Percentiles rank a stretch among this genome's conserved stretches.
Evolutionary conservation across 92 coral and sea anemone genomes (phyloP).

Genomic region (Desmophyllum pertusum): DNA sequence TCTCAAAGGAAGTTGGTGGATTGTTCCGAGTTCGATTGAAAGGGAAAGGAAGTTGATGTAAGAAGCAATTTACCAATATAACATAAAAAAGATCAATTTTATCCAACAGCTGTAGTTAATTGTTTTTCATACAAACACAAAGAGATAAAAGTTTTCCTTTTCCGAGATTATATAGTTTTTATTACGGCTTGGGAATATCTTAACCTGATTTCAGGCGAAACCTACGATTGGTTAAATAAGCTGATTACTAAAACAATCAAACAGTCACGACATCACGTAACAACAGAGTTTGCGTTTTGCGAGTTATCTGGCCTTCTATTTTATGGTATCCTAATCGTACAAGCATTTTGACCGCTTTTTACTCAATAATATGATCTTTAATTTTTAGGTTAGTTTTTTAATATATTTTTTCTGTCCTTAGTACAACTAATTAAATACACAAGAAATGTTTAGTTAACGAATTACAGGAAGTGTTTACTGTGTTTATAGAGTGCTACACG

Average conservation of each 20-base stretch:
- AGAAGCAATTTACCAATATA: neutral
- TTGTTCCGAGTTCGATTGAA: neutral
- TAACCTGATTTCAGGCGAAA: conserved; percentile 35
- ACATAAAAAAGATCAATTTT: neutral
- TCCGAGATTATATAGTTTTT: conserved; percentile 23
- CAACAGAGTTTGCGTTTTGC: neutral
- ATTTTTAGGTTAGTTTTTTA: neutral
- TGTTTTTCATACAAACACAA: conserved; percentile 20
- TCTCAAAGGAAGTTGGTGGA: neutral
- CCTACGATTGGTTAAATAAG: conserved; percentile 38
- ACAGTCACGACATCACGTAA: conserved; percentile 45
- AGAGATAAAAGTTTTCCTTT: conserved; percentile 2
- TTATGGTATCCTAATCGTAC: neutral
- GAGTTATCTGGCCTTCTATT: neutral
- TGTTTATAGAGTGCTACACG: conserved; percentile 23
- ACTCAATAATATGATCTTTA: neutral
- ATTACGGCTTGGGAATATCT: conserved; percentile 23
- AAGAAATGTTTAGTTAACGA: conserved; percentile 42
- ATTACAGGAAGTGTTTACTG: conserved; percentile 34
- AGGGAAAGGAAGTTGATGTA: neutral
- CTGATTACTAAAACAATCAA: conserved; percentile 41
- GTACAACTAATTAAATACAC: neutral
- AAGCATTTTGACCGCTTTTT: neutral
- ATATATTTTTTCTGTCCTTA: neutral
- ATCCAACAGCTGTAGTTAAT: neutral